These are phyloP conservation scores for Microctonus hyperodae DNA, from an alignment of 2,888 invertebrate species.

Conservation along the genomic window DNA sequence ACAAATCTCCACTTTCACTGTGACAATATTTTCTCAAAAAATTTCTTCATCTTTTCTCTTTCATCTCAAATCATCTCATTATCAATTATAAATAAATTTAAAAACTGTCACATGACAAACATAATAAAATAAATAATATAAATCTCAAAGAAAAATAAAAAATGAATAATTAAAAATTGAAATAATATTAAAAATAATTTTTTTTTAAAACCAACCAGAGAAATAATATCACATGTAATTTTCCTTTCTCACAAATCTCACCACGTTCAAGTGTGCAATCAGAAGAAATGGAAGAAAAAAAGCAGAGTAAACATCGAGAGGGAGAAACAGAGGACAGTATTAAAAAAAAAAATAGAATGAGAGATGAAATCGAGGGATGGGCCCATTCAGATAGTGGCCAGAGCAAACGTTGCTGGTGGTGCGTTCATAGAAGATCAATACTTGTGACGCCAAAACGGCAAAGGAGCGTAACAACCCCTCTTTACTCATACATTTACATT, in stretches of 20 bases:
- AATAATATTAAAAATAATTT: no score
- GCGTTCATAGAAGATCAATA: constrained; percentile 55
- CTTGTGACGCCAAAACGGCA: constrained; percentile 56
- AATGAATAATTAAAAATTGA: not conserved
- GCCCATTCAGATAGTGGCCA: constrained; percentile 56
- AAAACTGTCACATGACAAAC: no score
- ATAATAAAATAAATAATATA: not conserved
- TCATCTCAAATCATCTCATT: no score
- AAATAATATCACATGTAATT: not conserved
- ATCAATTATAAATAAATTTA: no score
- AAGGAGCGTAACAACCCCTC: constrained; percentile 37
- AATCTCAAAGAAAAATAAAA: not conserved
- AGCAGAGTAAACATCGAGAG: constrained; percentile 5
- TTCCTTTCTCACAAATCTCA: not conserved
- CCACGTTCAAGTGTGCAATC: not conserved
- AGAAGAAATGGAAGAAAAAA: not conserved
- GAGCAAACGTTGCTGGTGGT: constrained; percentile 44
- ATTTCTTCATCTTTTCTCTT: not conserved
- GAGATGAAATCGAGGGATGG: constrained; percentile 45
- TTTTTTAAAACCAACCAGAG: no score
- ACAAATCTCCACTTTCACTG: no score
- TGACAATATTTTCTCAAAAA: constrained; percentile 5
- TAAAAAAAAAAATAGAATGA: constrained; percentile 32
- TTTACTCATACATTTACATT: not conserved
- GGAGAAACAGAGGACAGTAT: not conserved